A percentile compares a stretch with the other conserved stretches of the same genome.
These are phyloP conservation scores for Dipodomys merriami DNA, from an alignment of 2,113 vertebrate genomes.

Conservation along the genomic window DNA sequence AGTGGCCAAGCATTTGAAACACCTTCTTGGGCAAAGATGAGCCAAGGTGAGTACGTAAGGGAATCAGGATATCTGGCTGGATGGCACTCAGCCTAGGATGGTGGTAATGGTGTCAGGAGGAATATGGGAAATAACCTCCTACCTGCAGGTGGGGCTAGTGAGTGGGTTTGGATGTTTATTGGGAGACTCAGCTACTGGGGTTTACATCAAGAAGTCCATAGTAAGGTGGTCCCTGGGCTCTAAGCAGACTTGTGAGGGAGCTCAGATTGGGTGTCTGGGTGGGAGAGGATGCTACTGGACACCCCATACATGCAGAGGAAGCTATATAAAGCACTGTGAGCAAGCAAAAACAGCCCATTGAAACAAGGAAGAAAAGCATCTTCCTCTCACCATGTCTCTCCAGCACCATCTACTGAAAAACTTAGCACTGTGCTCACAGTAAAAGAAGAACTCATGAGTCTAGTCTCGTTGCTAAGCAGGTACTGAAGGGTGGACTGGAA, in stretches of 20 bases:
- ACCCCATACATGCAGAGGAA: too few relatives aligned
- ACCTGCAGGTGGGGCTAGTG: not conserved
- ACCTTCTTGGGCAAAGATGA: not conserved
- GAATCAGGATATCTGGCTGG: not conserved
- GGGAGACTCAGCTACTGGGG: not conserved
- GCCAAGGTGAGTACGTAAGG: not conserved
- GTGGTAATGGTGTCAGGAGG: not conserved
- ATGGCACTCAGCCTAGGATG: not conserved
- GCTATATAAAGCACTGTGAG: not conserved
- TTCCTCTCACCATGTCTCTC: not conserved
- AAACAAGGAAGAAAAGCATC: not conserved
- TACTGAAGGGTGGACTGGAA: conserved; percentile 37
- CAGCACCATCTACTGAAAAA: conserved; percentile 55
- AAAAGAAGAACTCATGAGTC: not conserved
- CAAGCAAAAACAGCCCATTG: not conserved
- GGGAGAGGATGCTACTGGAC: not conserved
- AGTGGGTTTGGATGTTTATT: not conserved
- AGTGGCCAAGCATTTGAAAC: not conserved
- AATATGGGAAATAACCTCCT: not conserved
- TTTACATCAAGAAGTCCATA: not conserved
- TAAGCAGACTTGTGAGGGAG: not conserved
- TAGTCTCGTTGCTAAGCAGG: not conserved
- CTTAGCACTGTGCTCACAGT: fast-evolving
- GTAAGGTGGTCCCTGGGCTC: not conserved
- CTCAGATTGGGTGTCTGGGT: not conserved